Conservation (phyloP, 2,888 invertebrate species). For the Thereva unica region DNA sequence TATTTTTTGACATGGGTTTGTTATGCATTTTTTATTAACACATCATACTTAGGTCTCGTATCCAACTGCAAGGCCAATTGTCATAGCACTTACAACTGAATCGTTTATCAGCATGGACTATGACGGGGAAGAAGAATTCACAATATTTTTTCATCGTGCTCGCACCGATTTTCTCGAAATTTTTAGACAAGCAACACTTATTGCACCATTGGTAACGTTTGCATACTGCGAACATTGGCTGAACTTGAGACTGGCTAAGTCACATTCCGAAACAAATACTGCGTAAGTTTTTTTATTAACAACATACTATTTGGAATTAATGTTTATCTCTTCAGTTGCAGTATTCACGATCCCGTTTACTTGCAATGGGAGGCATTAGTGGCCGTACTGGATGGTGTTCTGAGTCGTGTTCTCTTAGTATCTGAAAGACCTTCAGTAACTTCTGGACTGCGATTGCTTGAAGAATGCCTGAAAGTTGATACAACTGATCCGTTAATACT, state of each 20-base stretch:
- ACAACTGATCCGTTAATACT: conserved; percentile 80
- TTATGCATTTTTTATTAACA: conserved; percentile 9
- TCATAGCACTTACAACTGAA: conserved; percentile 61
- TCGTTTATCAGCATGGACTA: conserved; percentile 81
- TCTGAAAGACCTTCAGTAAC: conserved; percentile 75
- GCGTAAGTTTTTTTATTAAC: conserved; percentile 36
- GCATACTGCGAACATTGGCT: conserved; percentile 83
- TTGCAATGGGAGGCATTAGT: conserved; percentile 84
- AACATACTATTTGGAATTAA: background rate
- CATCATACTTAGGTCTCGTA: conserved; percentile 61
- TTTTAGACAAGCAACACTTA: conserved; percentile 77
- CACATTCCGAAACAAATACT: conserved; percentile 54
- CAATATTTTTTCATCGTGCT: conserved; percentile 78
- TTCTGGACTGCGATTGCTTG: conserved; percentile 75
- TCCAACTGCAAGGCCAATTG: conserved; percentile 62
- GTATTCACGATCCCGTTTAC: conserved; percentile 69
- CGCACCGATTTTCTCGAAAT: conserved; percentile 82
- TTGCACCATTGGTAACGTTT: conserved; percentile 82
- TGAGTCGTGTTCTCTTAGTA: conserved; percentile 75
- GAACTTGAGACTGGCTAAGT: conserved; percentile 71
- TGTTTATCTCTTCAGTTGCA: conserved; percentile 48
- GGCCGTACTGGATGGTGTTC: conserved; percentile 78
- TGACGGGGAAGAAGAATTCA: conserved; percentile 90
- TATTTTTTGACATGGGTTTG: conserved; percentile 2
- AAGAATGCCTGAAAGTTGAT: conserved; percentile 74